Conservation (phyloP, 2,888 invertebrate genomes). For the Dryadula phaetusa region DNA sequence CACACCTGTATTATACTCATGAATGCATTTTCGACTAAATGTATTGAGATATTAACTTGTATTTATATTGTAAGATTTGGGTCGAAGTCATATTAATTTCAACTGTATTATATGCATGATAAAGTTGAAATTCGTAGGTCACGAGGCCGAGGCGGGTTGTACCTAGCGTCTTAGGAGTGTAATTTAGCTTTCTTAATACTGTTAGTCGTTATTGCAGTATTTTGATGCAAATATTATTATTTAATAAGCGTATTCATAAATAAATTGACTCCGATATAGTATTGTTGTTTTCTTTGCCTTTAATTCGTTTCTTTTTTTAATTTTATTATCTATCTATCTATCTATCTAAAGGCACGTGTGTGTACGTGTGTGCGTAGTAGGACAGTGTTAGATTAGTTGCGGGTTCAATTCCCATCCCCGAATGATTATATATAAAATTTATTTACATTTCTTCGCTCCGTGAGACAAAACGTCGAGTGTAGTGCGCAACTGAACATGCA, state of each 20-base stretch:
- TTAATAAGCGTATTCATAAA: constrained; percentile 82
- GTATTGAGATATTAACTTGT: constrained; percentile 58
- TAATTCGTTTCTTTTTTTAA: neutral
- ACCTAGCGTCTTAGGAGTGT: constrained; percentile 64
- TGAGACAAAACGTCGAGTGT: too few relatives aligned
- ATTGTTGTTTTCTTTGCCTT: constrained; percentile 56
- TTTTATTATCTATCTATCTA: too few relatives aligned
- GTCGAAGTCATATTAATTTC: constrained; percentile 14
- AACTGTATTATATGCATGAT: neutral
- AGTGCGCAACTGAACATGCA: too few relatives aligned
- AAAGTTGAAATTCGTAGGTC: constrained; percentile 24
- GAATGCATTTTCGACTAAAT: constrained; percentile 73
- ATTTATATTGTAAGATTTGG: constrained; percentile 45
- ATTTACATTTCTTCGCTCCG: too few relatives aligned
- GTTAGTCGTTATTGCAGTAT: constrained; percentile 82
- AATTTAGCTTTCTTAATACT: constrained; percentile 75
- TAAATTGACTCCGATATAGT: constrained; percentile 82
- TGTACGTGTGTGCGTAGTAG: too few relatives aligned
- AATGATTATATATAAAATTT: too few relatives aligned
- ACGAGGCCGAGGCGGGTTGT: constrained; percentile 53
- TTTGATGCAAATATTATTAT: constrained; percentile 83
- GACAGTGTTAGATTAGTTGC: too few relatives aligned
- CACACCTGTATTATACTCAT: constrained; percentile 81
- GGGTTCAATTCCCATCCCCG: too few relatives aligned
- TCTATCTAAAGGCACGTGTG: too few relatives aligned